A percentile compares a stretch with the other conserved stretches of the same genome.
Evolutionary conservation across 2,113 vertebrate species (phyloP).

Genomic region (Sorex araneus): DNA sequence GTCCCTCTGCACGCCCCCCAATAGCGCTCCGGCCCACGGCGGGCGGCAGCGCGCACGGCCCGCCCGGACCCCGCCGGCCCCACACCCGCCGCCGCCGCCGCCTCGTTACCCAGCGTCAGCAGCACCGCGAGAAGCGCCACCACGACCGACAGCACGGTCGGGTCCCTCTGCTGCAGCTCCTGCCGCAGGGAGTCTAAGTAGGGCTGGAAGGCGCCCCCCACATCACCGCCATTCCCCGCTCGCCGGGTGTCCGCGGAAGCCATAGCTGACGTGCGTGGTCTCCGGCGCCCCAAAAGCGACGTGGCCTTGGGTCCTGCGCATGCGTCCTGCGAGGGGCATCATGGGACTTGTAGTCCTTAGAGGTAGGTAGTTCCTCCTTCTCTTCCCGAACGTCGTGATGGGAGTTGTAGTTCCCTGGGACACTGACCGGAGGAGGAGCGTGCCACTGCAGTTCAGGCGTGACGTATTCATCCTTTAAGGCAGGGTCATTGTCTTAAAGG

Average conservation of each 20-base stretch:
- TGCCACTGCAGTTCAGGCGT: background rate
- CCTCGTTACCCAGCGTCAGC: slow-evolving; percentile 85
- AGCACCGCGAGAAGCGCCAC: slow-evolving; percentile 84
- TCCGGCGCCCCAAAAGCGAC: background rate
- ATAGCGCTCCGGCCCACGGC: background rate
- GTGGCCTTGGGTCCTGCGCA: slow-evolving; percentile 53
- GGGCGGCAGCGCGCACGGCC: background rate
- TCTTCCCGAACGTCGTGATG: slow-evolving; percentile 28
- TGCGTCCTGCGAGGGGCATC: slow-evolving; percentile 43
- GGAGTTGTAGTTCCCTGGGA: slow-evolving; percentile 70
- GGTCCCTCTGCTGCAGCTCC: slow-evolving; percentile 82
- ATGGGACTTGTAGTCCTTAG: slow-evolving; percentile 74
- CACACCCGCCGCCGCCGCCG: background rate
- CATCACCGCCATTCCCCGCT: background rate
- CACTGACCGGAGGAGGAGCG: too few relatives aligned
- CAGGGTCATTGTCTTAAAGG: too few relatives aligned
- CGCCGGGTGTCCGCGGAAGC: slow-evolving; percentile 58
- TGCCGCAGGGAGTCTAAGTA: slow-evolving; percentile 83
- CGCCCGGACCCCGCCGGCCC: background rate
- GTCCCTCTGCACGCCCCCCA: too few relatives aligned
- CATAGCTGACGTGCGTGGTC: slow-evolving; percentile 38
- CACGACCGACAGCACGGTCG: slow-evolving; percentile 82
- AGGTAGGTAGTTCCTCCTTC: too few relatives aligned
- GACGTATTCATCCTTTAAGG: too few relatives aligned
- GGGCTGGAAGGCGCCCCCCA: slow-evolving; percentile 74